Evolutionary conservation across 2,888 invertebrate species (phyloP), one percentile per base, ranked within the genome.

Genomic region (Eurois occulta): DNA sequence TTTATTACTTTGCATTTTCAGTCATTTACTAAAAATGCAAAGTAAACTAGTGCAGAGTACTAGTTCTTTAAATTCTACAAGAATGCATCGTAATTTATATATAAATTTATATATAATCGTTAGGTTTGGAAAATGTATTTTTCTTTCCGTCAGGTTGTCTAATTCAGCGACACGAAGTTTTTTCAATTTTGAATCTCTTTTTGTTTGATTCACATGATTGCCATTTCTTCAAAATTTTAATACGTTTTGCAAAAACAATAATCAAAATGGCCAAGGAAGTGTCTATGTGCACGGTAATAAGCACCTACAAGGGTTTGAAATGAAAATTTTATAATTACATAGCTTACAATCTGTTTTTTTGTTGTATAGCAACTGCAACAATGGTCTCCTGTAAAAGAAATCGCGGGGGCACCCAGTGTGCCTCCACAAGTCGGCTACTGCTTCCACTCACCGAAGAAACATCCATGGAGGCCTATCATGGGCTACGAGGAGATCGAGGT

Each of bases 401-500:
- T 97, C 28, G 97, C 97, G 41, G 97, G 97, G 1, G 97, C 97
- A 0, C 97, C 98, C 32, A 95, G 97, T 74, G 95, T 97, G 82
- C 98, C 98, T 21, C 96, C 97, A 6, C 97, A 98, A 89, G 97
- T 98, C 52, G 98, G 98, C 62, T 97, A 97, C 89, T 98, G 98
- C 89, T 98, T 98, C 93, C 97, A 98, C 94, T 97, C 98, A 1
- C 97, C 98, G 0, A 97, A 97, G 85, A 98, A 98, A 77, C 98
- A 98, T 93, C 98, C 98, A 32, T 98, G 98, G 98, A 96, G 98
- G 78, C 98, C 98, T 41, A 98, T 98, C 32, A 97, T 98, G 94
- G 98, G 98, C 72, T 98, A 98, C 92, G 98, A 98, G 94, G 98
- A 97, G 91, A 97, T 98, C 77, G 98, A 98, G 95, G 97, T 98